Conservation (phyloP, 2,113 vertebrate genomes). For the Corythaixoides concolor region DNA sequence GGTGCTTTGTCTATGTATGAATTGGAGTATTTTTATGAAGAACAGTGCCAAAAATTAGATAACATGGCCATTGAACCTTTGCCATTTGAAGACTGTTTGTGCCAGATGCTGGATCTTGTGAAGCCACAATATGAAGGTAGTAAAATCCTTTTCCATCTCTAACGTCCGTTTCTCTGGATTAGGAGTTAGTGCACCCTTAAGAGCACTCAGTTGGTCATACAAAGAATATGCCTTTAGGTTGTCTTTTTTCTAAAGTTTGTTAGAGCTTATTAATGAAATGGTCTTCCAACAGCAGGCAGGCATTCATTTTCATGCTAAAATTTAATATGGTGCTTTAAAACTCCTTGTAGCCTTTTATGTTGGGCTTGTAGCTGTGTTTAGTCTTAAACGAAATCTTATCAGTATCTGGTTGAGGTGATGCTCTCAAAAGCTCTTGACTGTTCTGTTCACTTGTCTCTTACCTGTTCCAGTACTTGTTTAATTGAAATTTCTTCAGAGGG, state of each 20-base stretch:
- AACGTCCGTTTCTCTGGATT: not conserved
- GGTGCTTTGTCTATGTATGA: slow-evolving; percentile 93
- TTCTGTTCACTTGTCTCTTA: not conserved
- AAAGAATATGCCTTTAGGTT: not conserved
- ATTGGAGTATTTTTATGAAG: slow-evolving; percentile 93
- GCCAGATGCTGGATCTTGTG: slow-evolving; percentile 96
- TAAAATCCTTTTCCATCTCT: not conserved
- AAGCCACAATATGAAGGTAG: slow-evolving; percentile 85
- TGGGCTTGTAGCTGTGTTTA: not conserved
- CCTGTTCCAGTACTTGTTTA: not conserved
- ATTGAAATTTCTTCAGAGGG: not conserved
- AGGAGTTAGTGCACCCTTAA: not conserved
- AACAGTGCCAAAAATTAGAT: slow-evolving; percentile 90
- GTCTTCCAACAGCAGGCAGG: not conserved
- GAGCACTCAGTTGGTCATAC: not conserved
- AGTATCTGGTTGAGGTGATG: not conserved
- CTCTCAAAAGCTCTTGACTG: not conserved
- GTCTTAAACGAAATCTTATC: not conserved
- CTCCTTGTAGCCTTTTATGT: not conserved
- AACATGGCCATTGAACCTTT: slow-evolving; percentile 90
- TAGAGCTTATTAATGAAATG: not conserved
- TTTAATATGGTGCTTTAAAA: not conserved
- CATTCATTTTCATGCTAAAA: not conserved
- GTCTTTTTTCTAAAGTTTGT: not conserved
- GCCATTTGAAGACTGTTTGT: slow-evolving; percentile 93